Conservation (phyloP, 2,113 vertebrate genomes). For the Brienomyrus longianalis region DNA sequence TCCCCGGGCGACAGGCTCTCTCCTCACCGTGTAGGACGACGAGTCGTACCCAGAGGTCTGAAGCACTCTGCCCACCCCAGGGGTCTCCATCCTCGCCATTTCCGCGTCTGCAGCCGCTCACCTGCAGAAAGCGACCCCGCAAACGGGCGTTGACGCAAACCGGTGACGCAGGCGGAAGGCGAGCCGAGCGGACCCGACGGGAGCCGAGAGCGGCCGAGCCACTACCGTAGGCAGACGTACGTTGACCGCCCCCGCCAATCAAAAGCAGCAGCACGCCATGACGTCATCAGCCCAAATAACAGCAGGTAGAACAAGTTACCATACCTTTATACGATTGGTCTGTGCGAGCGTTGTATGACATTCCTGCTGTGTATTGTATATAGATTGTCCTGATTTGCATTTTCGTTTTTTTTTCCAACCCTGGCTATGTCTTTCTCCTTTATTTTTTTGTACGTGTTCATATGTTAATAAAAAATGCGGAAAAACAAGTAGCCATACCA, state of each 20-base stretch:
- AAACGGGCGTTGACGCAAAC: background rate
- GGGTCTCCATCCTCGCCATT: background rate
- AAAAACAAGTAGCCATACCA: background rate
- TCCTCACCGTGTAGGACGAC: conserved; percentile 30
- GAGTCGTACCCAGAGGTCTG: background rate
- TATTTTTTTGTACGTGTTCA: too few species aligned
- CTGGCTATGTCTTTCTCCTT: too few species aligned
- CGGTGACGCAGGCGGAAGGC: background rate
- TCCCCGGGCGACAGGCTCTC: background rate
- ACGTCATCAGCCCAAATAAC: background rate
- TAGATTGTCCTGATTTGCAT: too few species aligned
- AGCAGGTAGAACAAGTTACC: background rate
- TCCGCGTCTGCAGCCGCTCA: background rate
- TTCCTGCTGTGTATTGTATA: too few species aligned
- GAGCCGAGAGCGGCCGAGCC: background rate
- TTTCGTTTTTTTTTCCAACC: too few species aligned
- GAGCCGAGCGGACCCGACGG: background rate
- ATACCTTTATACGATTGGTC: too few species aligned
- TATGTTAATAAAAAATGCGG: too few species aligned
- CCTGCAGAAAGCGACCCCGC: background rate
- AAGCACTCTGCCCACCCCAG: conserved; percentile 1
- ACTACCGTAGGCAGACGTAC: background rate
- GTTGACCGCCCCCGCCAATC: background rate
- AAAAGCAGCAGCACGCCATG: background rate
- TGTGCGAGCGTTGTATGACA: too few species aligned